Percentiles rank a stretch among this genome's conserved stretches.
Evolutionary conservation across 2,888 invertebrate genomes (phyloP).

Genomic region (Hydrotaea cyrtoneurina): DNA sequence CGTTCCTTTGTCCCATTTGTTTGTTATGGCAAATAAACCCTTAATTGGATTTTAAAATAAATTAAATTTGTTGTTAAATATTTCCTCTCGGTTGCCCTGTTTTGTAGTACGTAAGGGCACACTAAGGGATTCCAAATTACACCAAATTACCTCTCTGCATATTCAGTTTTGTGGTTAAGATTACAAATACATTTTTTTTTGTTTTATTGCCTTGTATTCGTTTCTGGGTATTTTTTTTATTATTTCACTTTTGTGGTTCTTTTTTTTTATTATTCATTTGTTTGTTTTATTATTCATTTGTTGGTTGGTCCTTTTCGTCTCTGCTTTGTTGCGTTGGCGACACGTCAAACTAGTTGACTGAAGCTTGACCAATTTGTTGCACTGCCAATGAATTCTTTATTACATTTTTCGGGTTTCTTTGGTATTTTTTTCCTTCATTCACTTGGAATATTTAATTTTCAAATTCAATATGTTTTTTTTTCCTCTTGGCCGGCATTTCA

Average conservation of each 20-base stretch:
- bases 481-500: not conserved
- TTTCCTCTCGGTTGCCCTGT: no score
- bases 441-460: not conserved
- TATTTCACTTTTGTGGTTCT: conserved; percentile 8
- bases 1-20: not conserved
- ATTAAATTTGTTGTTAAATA: conserved; percentile 16
- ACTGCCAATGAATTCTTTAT: not conserved
- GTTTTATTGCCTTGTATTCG: not conserved
- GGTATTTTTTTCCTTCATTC: not conserved
- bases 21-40: not conserved
- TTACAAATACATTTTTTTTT: not conserved
- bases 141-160: conserved; percentile 26
- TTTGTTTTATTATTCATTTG: not conserved
- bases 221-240: not conserved
- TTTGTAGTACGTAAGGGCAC: no score
- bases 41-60: conserved; percentile 17
- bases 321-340: not conserved
- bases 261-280: not conserved
- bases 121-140: not conserved
- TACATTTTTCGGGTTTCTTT: not conserved
- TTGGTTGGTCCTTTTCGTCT: not conserved
- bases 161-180: conserved; percentile 14
- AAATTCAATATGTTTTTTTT: not conserved
- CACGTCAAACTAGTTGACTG: conserved; percentile 1
- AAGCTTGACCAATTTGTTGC: not conserved